phyloP scores from a whole-genome alignment of 2,113 vertebrate genomes.

The Eurypyga helias region DNA sequence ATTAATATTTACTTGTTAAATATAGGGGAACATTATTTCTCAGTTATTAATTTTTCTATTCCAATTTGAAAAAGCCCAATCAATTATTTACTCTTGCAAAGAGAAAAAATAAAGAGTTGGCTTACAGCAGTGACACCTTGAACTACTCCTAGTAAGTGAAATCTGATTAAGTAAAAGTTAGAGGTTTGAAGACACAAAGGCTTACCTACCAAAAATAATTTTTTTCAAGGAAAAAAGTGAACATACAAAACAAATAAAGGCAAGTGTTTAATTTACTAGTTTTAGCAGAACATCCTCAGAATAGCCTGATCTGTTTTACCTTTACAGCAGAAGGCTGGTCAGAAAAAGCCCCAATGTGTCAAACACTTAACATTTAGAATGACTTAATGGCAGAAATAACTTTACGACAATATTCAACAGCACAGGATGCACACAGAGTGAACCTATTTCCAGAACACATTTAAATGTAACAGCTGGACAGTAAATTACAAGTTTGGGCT shows the following conservation, averaged over 20 bases:
- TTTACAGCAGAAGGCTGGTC: background rate
- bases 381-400: background rate
- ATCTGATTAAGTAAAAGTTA: background rate
- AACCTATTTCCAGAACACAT: background rate
- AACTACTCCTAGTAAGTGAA: slow-evolving; percentile 9
- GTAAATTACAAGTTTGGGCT: background rate
- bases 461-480: background rate
- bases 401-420: background rate
- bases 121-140: background rate
- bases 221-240: background rate
- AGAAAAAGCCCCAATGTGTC: background rate
- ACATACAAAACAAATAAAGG: background rate
- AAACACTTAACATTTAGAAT: background rate
- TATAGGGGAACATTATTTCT: background rate
- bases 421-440: background rate
- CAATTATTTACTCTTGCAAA: background rate
- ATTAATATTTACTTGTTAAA: slow-evolving; percentile 18
- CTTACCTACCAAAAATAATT: background rate
- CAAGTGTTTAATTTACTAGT: background rate
- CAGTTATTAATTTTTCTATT: background rate
- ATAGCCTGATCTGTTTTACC: background rate
- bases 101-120: background rate
- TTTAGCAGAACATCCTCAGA: background rate
- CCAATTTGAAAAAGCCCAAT: background rate
- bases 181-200: background rate